Conservation (phyloP, 2,113 vertebrate species). For the Poicephalus meyeri region DNA sequence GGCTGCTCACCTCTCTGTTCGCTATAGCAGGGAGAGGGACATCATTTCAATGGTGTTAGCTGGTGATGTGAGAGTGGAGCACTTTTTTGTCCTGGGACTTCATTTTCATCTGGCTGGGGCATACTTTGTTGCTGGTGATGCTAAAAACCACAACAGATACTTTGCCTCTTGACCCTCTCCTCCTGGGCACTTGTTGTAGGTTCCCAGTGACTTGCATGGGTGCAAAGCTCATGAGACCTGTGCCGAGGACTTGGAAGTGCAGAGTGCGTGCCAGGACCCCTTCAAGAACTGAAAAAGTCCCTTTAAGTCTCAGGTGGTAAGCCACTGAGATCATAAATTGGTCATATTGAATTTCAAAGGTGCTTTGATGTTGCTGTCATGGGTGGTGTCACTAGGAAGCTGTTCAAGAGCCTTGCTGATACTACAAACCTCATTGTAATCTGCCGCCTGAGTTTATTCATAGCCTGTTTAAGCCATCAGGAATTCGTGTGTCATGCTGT, state of each 20-base stretch:
- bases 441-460: not conserved
- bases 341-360: not conserved
- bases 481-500: not conserved
- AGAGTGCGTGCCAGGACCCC: not conserved
- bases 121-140: not conserved
- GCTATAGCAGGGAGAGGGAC: not conserved
- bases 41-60: not conserved
- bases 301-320: not conserved
- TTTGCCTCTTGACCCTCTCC: not conserved
- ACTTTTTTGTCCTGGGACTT: not conserved
- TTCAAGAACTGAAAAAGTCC: accelerated
- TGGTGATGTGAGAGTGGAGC: not conserved
- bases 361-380: not conserved
- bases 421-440: not conserved
- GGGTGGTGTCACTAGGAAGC: not conserved
- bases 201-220: not conserved
- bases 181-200: not conserved
- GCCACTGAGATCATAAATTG: not conserved
- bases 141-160: not conserved
- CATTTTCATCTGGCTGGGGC: not conserved
- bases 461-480: not conserved
- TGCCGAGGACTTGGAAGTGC: not conserved
- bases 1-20: not conserved
- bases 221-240: accelerated
- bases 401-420: not conserved